A percentile compares a stretch with the other conserved stretches of the same genome.
These are phyloP conservation scores for Tridacna gigas DNA, from an alignment of 2,888 invertebrate genomes.

Conservation along the genomic window DNA sequence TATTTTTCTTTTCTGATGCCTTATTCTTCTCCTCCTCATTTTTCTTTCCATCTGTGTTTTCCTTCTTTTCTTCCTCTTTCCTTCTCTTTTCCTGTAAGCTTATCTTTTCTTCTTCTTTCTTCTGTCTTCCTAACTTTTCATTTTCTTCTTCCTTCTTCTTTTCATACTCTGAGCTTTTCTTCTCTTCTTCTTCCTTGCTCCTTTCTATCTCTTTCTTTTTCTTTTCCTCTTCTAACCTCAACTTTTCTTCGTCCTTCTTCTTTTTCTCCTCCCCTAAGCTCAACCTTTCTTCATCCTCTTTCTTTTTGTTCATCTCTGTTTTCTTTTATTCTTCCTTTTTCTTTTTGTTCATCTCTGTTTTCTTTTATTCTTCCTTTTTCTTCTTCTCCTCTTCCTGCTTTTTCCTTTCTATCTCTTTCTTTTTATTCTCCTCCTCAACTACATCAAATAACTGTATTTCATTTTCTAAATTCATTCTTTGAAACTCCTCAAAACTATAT, in stretches of 20 bases:
- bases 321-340: too few relatives aligned
- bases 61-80: background rate
- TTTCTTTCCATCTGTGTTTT: background rate
- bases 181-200: background rate
- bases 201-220: background rate
- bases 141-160: background rate
- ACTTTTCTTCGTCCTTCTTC: too few relatives aligned
- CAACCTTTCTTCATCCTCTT: too few relatives aligned
- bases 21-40: background rate
- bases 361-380: background rate
- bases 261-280: too few relatives aligned
- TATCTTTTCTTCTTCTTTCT: background rate
- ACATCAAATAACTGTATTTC: slow-evolving; percentile 23
- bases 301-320: too few relatives aligned
- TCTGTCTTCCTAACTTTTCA: background rate
- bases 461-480: slow-evolving; percentile 39
- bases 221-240: background rate
- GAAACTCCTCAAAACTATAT: slow-evolving; percentile 3
- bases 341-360: background rate
- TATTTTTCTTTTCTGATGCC: background rate
- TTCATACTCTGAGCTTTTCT: background rate
- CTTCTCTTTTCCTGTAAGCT: background rate
- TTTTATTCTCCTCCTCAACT: slow-evolving; percentile 44
- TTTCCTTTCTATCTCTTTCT: slow-evolving; percentile 5
- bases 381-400: background rate